Evolutionary conservation across 2,888 invertebrate genomes (phyloP), one percentile per base, ranked within the genome.

Genomic region (Geophilus truncorum): DNA sequence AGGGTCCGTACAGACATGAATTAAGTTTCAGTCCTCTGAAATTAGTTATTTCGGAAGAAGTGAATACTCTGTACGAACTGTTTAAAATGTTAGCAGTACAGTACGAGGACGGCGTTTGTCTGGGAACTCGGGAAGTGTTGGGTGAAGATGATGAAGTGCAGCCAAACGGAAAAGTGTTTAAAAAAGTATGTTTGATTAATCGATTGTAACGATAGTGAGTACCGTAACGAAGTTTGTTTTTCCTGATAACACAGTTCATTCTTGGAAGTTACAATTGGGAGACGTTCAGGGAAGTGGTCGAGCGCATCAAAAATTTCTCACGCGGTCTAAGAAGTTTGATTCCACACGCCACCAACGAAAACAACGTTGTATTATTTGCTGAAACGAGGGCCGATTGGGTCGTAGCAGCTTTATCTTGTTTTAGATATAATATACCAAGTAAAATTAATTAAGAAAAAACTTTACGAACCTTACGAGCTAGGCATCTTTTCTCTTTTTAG

Each of bases 371-470:
- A 80, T 92, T 99, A 85, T 98, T 97, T 89, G 97, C 98, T 0
- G 99, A 99, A 89, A 99, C 98, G 0, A 90, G 98, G 84, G 95
- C 95, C 77, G 98, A 99, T 89, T 99, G 99, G 99, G 93, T 98
- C 92, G 90, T 98, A 78, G 94, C 96, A 0, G 97, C 97, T 0
- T 95, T 98, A 86, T 97, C 96, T 80, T 94, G 97, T 88, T 97
- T 99, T 89, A 95, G 95, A 87, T 94, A 94, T 88, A 96, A 94
- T 87, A 93, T 96, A 86, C 93, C 95, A 78, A 91, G 93, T 93
- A 84, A 25, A 40, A 12, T 40, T 10, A 40, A 15, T 5, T n/a
- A n/a, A n/a, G n/a, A n/a, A n/a, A n/a, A n/a, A n/a, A n/a, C n/a
- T n/a, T n/a, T n/a, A n/a, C n/a, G n/a, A n/a, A n/a, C n/a, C n/a